Conservation (phyloP, 2,888 invertebrate species). For the Drosophila neotestacea region DNA sequence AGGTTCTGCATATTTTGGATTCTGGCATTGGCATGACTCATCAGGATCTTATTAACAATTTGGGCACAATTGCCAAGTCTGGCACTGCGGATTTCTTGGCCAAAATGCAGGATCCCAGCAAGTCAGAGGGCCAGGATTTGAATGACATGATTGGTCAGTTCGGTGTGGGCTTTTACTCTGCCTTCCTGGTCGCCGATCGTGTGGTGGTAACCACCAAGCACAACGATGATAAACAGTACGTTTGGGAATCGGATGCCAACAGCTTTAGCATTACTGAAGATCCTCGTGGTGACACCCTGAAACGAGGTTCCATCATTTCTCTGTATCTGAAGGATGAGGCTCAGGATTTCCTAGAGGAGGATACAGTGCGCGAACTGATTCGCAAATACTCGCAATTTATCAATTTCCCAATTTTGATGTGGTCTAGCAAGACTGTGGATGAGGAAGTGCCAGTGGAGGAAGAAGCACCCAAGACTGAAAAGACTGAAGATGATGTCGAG, state of each 20-base stretch:
- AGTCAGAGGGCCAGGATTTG: slow-evolving; percentile 89
- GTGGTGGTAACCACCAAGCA: slow-evolving; percentile 98
- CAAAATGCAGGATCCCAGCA: slow-evolving; percentile 91
- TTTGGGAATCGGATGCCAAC: slow-evolving; percentile 98
- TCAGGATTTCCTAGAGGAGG: slow-evolving; percentile 96
- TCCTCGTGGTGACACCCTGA: slow-evolving; percentile 96
- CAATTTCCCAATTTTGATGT: slow-evolving; percentile 98
- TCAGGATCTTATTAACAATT: slow-evolving; percentile 95
- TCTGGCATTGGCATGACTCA: slow-evolving; percentile 99
- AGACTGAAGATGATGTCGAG: slow-evolving; percentile 87
- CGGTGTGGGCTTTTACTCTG: slow-evolving; percentile 99
- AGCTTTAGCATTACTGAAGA: slow-evolving; percentile 96
- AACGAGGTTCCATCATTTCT: slow-evolving; percentile 94
- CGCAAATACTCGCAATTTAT: slow-evolving; percentile 99
- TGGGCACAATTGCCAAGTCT: slow-evolving; percentile 99
- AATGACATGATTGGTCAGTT: slow-evolving; percentile 99
- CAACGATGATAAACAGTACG: slow-evolving; percentile 96
- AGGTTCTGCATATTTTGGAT: slow-evolving; percentile 96
- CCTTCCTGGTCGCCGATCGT: slow-evolving; percentile 98
- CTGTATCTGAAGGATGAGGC: slow-evolving; percentile 98
- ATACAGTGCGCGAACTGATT: slow-evolving; percentile 95
- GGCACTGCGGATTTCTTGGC: slow-evolving; percentile 98
- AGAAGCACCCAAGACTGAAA: slow-evolving; percentile 86
- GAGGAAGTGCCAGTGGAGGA: slow-evolving; percentile 90
- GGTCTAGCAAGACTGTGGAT: slow-evolving; percentile 92